Conservation (phyloP, 2,797 vertebrate genomes). For the Ciconia nigra region DNA sequence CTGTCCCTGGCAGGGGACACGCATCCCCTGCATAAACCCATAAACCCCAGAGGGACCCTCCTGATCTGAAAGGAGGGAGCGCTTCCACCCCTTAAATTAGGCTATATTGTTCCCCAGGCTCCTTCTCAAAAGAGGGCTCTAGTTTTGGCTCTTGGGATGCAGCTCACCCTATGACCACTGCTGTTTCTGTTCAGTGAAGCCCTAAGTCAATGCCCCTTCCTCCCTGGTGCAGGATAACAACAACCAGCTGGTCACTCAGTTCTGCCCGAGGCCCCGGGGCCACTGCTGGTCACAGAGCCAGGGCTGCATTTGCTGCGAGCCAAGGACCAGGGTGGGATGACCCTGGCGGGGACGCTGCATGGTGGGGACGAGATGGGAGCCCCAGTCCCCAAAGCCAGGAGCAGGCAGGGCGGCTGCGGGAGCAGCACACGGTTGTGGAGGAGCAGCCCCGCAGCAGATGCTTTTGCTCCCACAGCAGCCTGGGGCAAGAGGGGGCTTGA, state of each 20-base stretch:
- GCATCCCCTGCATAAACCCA: not conserved
- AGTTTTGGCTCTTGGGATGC: rapidly evolving
- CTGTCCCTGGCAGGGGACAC: not conserved
- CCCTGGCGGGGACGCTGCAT: not conserved
- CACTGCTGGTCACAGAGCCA: rapidly evolving
- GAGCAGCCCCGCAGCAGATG: not conserved
- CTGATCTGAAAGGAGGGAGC: not conserved
- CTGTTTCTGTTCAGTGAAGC: not conserved
- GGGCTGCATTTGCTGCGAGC: not conserved
- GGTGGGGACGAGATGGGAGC: not conserved
- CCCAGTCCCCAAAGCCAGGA: not conserved
- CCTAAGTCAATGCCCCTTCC: not conserved
- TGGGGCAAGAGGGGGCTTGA: not conserved
- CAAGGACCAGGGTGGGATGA: not conserved
- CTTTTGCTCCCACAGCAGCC: not conserved
- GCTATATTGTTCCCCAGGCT: not conserved
- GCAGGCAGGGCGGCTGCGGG: not conserved
- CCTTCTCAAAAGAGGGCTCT: not conserved
- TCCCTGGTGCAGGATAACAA: not conserved
- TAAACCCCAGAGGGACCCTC: not conserved
- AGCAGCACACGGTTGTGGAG: rapidly evolving
- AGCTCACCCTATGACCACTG: not conserved
- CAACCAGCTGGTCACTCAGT: not conserved
- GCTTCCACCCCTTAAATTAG: not conserved
- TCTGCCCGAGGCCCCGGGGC: not conserved